Evolutionary conservation across 2,797 vertebrate genomes (phyloP), one percentile per base, ranked within the genome.

Genomic region (Catostomus latipinnis): DNA sequence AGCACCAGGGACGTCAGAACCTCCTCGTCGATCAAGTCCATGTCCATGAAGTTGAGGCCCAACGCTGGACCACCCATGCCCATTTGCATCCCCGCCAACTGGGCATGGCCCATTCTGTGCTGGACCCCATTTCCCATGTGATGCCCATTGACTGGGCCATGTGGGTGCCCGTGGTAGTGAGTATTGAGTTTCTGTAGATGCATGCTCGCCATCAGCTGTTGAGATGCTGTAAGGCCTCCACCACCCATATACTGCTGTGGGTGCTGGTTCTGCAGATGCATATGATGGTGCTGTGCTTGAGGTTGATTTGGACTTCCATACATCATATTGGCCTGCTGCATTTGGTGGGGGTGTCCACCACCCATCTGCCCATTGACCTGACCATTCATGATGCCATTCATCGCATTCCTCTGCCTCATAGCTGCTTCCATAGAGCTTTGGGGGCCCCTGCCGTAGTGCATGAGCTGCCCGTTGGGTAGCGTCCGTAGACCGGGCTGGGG

Each of bases 1-100:
- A 98, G 87, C 82, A 96, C 96, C 84, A 99, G 93, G 0, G 96
- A 96, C 0, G 95, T 98, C 90, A 99, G 94, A 76, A 97, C 96
- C 83, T 99, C 97, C 91, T 99, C 97, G 4, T 99, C 97, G 46
- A 98, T 96, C 86, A 97, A 94, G 78, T 99, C 97, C 22, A 95
- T 95, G 94, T 98, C 97, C 93, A 95, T 96, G 89, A 95, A 78
- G 0, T 95, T 97, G 70, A 93, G 87, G 12, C 93, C 93, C 82
- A 95, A 85, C 0, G 92, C 88, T 0, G 95, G 93, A 0, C 91
- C 89, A 0, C 93, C 92, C 71, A 95, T 91, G 68, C 96, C 94
- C 76, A 82, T 80, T 86, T 94, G 95, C 94, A 95, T 93, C 83
- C 89, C 84, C 4, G 90, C 89, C 80, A 93, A 90, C 87, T 94